Base-by-base conservation (phyloP, 35 echinoderm and acorn worm species). In the Apostichopus californicus region DNA sequence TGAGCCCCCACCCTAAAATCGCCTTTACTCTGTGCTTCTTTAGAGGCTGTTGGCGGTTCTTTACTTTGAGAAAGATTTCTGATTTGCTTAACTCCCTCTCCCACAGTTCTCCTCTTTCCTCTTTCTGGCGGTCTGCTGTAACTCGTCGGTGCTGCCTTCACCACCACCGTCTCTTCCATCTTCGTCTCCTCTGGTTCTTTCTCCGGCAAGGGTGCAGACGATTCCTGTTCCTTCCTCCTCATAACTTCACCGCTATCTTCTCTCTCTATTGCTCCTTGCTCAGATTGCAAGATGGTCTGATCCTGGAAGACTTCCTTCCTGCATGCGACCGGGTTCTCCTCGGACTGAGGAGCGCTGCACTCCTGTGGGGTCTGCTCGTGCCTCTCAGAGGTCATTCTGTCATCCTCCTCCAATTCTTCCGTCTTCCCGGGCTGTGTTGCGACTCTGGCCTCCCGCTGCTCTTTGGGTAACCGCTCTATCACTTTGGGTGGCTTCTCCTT, bases 401-500 rank as follows among this genome's bases (percentile, higher is more conserved):
- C 1, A 1, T 72, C 86, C 1, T 54, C 26, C 54, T 89, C 57
- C 60, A 72, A 24, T 9, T 72, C 64, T 18, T 54, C 57, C 5
- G 64, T 22, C 86, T 52, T 72, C 72, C 64, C 61, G 24, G 63
- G 57, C 8, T 61, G 68, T 10, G 83, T 55, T n/a, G 83, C 55
- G n/a, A 55, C 86, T 57, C 86, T 89, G 4, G 68, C 57, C 26
- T 89, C 86, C n/a, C 86, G 20, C 63, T 89, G 64, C 21, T 89
- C 86, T 22, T 89, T 89, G 4, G 86, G 86, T 52, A 89, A 14
- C 21, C 86, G 86, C 23, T 89, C 86, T 13, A 89, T 89, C 17
- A 78, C 89, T 17, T 91, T 79, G 6, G 77, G 52, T 54, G 22
- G 58, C 11, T 73, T 64, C 18, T 66, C 55, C 22, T 78, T 68